Conservation (phyloP, 2,113 vertebrate species). For the Lipotes vexillifer region DNA sequence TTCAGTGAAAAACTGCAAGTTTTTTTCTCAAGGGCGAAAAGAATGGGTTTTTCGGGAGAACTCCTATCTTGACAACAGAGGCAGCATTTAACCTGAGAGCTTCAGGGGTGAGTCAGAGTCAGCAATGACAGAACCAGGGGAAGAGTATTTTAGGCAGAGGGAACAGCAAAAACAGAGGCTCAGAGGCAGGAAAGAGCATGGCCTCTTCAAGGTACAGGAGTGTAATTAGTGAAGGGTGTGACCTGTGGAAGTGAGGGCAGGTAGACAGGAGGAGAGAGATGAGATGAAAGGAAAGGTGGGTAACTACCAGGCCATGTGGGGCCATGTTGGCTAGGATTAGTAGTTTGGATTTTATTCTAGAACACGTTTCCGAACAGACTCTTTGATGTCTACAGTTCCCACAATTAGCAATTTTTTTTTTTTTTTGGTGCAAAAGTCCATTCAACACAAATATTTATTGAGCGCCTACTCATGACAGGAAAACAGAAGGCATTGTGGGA, state of each 20-base stretch:
- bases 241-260: background rate
- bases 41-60: background rate
- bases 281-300: background rate
- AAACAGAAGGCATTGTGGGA: background rate
- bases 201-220: background rate
- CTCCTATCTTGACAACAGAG: background rate
- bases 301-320: background rate
- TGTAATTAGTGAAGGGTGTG: background rate
- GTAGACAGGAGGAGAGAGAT: background rate
- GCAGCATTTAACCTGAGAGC: background rate
- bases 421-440: background rate
- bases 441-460: background rate
- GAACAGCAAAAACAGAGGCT: background rate
- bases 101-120: background rate
- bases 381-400: background rate
- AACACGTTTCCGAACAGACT: background rate
- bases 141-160: background rate
- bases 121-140: background rate
- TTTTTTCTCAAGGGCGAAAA: background rate
- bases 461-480: background rate
- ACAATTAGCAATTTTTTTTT: background rate
- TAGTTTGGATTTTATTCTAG: background rate
- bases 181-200: background rate
- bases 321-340: background rate
- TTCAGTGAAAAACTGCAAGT: background rate